Evolutionary conservation across 2,888 invertebrate species (phyloP), one percentile per base, ranked within the genome.

Genomic region (Watsonalla binaria): DNA sequence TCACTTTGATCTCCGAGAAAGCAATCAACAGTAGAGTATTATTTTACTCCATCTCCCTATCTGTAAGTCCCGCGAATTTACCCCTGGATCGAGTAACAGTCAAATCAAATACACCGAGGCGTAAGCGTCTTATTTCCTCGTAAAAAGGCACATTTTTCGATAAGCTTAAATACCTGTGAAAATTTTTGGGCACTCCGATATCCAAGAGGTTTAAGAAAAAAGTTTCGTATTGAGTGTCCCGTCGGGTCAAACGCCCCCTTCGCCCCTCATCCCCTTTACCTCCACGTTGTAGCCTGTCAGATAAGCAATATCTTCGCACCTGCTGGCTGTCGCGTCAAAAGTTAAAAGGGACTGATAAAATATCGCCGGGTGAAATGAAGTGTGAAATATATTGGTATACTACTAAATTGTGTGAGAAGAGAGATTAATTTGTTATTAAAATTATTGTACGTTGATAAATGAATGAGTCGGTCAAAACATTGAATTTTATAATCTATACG

Each of bases 221-320:
- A 56, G 50, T 63, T 58, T 66, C 65, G 64, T 62, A 66, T 53
- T 35, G 46, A 8, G 9, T 34, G 54, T 46, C 54, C 56, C 37
- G 37, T 47, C 52, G 55, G 61, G 61, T 68, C 66, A 61, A 8
- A 11, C 0, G 42, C 42, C 11, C 42, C 42, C 11, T 42, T 11
- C 5, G 11, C 65, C 65, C 54, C 46, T 52, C 46, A 51, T 53
- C 51, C 56, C 47, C 54, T 49, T 11, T n/a, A 47, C 55, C 54
- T 59, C 53, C 52, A 47, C 56, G 8, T 37, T 55, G 61, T 56
- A 56, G 59, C 54, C 66, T 70, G 74, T 68, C 72, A 72, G 75
- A 68, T 75, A 68, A 69, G 69, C 74, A 78, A 79, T 79, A 78
- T 69, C 74, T 66, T 60, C 61, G 61, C 78, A 79, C 76, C 80